A percentile compares a stretch with the other conserved stretches of the same genome.
These are phyloP conservation scores for Orthosia incerta DNA, from an alignment of 2,888 invertebrate genomes.

Conservation along the genomic window DNA sequence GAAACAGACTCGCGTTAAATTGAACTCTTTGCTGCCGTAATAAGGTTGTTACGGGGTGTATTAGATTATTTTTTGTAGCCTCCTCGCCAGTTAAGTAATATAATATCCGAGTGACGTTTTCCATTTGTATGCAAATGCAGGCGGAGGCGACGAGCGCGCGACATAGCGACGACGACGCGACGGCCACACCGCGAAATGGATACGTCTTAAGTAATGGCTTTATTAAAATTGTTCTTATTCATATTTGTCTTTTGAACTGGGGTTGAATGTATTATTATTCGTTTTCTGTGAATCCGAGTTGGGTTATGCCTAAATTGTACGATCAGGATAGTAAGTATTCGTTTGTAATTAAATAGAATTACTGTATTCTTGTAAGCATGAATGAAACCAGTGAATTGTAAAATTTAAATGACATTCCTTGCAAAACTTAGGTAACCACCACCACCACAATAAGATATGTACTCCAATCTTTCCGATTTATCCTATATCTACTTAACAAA, in stretches of 20 bases:
- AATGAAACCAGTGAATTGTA: neutral
- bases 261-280: neutral
- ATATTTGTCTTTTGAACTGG: slow-evolving; percentile 49
- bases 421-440: neutral
- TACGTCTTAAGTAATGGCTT: slow-evolving; percentile 71
- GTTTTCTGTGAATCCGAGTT: too few relatives aligned
- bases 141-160: slow-evolving; percentile 39
- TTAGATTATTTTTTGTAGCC: slow-evolving; percentile 68
- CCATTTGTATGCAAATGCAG: slow-evolving; percentile 88
- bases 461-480: neutral
- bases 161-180: slow-evolving; percentile 60
- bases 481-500: neutral
- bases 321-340: neutral
- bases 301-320: neutral
- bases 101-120: slow-evolving; percentile 83
- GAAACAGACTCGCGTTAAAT: slow-evolving; percentile 41
- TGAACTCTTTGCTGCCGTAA: slow-evolving; percentile 57
- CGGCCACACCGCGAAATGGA: slow-evolving; percentile 64
- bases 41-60: slow-evolving; percentile 45
- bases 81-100: slow-evolving; percentile 75
- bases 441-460: too few relatives aligned
- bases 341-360: too few relatives aligned
- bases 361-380: too few relatives aligned
- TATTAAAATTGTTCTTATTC: slow-evolving; percentile 64
- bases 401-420: neutral